These are phyloP conservation scores for Meloidogyne floridensis DNA, from an alignment of 1,140 invertebrate species.

Conservation along the genomic window DNA sequence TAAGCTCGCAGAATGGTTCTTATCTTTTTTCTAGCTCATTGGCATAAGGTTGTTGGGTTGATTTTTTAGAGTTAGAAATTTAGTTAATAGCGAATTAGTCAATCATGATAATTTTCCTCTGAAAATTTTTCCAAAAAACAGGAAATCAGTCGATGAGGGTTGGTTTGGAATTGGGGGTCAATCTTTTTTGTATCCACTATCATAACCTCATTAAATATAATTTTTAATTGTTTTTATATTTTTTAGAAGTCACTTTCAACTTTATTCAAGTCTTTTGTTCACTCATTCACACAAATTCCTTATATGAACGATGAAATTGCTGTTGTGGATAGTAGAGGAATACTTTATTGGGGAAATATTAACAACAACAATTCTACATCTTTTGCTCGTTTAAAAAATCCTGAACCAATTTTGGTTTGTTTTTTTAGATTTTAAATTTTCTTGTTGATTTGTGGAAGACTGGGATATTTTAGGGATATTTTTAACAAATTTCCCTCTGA, in stretches of 20 bases:
- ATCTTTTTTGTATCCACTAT: too few relatives aligned
- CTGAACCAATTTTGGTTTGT: not conserved
- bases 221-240: not conserved
- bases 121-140: too few relatives aligned
- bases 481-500: too few relatives aligned
- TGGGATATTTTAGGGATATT: too few relatives aligned
- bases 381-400: conserved; percentile 14
- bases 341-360: conserved; percentile 26
- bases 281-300: conserved; percentile 31
- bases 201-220: not conserved
- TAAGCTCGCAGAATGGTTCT: too few relatives aligned
- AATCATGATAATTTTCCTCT: too few relatives aligned
- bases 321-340: conserved; percentile 24
- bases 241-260: conserved; percentile 15
- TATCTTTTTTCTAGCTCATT: too few relatives aligned
- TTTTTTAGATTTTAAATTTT: not conserved
- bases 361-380: not conserved
- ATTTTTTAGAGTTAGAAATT: too few relatives aligned
- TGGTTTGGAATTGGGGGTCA: too few relatives aligned
- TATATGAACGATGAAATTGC: conserved; percentile 27
- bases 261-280: conserved; percentile 13
- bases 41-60: too few relatives aligned
- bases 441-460: not conserved
- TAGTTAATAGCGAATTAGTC: too few relatives aligned
- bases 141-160: too few relatives aligned